These are phyloP conservation scores for Serripes groenlandicus DNA, from an alignment of 2,888 invertebrate species.

Conservation along the genomic window DNA sequence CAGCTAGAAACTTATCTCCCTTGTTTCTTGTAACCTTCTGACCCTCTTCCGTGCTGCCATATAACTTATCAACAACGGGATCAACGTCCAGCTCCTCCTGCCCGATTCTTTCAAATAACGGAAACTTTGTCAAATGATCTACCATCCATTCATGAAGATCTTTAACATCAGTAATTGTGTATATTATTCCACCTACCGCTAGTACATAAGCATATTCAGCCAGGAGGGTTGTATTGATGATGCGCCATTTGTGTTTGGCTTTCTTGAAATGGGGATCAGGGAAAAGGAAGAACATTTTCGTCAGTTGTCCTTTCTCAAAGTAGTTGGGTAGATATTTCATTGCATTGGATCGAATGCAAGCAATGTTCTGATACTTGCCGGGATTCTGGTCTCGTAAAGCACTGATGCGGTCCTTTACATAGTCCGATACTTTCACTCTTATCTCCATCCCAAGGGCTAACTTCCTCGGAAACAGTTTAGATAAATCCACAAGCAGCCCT, in stretches of 20 bases:
- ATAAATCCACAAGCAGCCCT: constrained; percentile 96
- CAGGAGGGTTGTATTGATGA: constrained; percentile 96
- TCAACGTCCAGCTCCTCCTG: constrained; percentile 92
- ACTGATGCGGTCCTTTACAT: constrained; percentile 96
- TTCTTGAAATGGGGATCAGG: constrained; percentile 99
- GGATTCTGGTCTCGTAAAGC: constrained; percentile 93
- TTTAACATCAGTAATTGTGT: constrained; percentile 99
- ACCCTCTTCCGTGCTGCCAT: constrained; percentile 98
- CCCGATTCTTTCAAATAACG: constrained; percentile 92
- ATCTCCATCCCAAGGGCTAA: constrained; percentile 98
- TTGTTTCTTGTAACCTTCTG: constrained; percentile 98
- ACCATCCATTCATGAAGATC: constrained; percentile 99
- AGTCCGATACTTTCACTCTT: constrained; percentile 98
- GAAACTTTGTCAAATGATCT: constrained; percentile 95
- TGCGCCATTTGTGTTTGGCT: constrained; percentile 99
- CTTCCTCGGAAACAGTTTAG: constrained; percentile 95
- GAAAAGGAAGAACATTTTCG: constrained; percentile 99
- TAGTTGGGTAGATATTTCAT: constrained; percentile 99
- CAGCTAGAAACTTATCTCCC: constrained; percentile 96
- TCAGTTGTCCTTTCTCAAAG: constrained; percentile 96
- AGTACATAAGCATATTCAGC: constrained; percentile 99
- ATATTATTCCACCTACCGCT: constrained; percentile 93
- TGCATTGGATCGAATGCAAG: constrained; percentile 97
- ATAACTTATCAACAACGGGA: constrained; percentile 95
- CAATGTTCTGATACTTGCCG: constrained; percentile 95